Evolutionary conservation across 2,113 vertebrate genomes (phyloP), one percentile per base, ranked within the genome.

Genomic region (Trogon surrucura): DNA sequence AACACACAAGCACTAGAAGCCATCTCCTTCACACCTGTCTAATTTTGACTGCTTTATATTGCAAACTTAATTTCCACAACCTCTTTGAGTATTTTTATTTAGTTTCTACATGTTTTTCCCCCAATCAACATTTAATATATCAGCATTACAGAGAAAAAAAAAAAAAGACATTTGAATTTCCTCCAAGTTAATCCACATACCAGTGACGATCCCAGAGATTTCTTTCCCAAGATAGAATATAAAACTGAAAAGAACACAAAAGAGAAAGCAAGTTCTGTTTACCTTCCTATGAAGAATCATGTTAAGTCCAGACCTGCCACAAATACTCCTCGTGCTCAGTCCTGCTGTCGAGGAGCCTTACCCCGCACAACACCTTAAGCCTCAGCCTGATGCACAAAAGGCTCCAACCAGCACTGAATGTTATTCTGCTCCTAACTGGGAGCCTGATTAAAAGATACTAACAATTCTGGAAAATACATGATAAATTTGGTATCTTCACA

Each of bases 401-500:
- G 48, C 20, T 85, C 53, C 60, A 58, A 72, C 36, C 4, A 20
- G 77, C 48, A 60, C 41, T 56, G 58, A 91, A 71, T 5, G 48
- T 6, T 50, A 4, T 11, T 67, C 57, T 72, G 57, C 66, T 73
- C 2, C 0, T 71, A 86, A 81, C 45, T 41, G 65, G 11, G 7
- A 85, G 90, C 13, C 50, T 32, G 22, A 86, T 81, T 91, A 94
- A 79, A 86, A 70, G 48, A 79, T 78, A 85, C 51, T 51, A 93
- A 85, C 21, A 57, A 50, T 74, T 92, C 77, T 93, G 20, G 25
- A 85, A 93, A 94, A 89, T 1, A 30, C 48, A 85, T 41, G 77
- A 96, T 77, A 96, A 96, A 93, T 32, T 38, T 11, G 22, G 80
- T 83, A 47, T 85, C 80, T 96, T 95, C 94, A 91, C 86, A 95